Conservation (phyloP, 2,888 invertebrate genomes). For the Philaethria dido region DNA sequence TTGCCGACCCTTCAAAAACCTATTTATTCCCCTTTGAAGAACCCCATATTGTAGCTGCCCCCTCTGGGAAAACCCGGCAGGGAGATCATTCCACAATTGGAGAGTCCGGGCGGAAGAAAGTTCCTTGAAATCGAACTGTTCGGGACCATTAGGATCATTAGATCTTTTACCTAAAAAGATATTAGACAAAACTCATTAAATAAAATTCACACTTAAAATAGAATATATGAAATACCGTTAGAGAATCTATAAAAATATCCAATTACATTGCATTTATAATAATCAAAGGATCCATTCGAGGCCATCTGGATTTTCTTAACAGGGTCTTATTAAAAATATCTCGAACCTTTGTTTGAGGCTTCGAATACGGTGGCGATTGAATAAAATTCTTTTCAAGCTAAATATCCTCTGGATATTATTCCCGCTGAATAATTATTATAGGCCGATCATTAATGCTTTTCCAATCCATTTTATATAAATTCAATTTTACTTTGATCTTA, state of each 20-base stretch:
- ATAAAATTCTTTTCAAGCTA: slow-evolving; percentile 21
- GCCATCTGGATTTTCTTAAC: slow-evolving; percentile 31
- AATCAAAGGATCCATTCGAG: slow-evolving; percentile 18
- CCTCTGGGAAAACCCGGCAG: too few species aligned
- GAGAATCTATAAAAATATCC: slow-evolving; percentile 20
- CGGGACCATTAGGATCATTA: too few species aligned
- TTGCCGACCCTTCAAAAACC: too few species aligned
- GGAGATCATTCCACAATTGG: too few species aligned
- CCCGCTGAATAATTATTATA: slow-evolving; percentile 21
- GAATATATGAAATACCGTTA: slow-evolving; percentile 1
- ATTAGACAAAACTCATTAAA: not conserved
- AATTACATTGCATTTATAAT: slow-evolving; percentile 19
- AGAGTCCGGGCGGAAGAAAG: too few species aligned
- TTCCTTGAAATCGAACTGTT: too few species aligned
- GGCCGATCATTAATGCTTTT: slow-evolving; percentile 16
- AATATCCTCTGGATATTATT: slow-evolving; percentile 18
- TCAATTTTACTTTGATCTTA: slow-evolving; percentile 4
- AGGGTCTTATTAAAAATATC: slow-evolving; percentile 31
- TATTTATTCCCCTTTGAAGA: too few species aligned
- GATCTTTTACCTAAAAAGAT: not conserved
- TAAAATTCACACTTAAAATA: not conserved
- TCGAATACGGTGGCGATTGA: slow-evolving; percentile 14
- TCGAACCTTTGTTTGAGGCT: slow-evolving; percentile 25
- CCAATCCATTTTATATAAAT: slow-evolving; percentile 11
- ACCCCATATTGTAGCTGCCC: too few species aligned